Conservation (phyloP, 2,888 invertebrate species). For the Hydrotaea cyrtoneurina region DNA sequence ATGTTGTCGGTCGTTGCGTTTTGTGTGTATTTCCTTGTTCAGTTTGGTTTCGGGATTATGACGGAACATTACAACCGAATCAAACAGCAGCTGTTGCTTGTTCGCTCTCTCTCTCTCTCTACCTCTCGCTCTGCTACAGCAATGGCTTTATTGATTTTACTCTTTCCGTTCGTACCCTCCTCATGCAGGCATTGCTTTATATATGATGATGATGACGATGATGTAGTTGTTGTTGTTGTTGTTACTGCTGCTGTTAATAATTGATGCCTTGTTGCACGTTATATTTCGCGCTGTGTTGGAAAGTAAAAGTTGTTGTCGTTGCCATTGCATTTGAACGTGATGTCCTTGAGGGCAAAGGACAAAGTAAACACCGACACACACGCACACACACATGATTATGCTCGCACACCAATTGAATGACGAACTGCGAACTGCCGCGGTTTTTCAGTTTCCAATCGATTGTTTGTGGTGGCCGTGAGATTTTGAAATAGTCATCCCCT, state of each 20-base stretch:
- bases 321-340: conserved; percentile 36
- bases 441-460: conserved; percentile 32
- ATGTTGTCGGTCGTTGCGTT: conserved; percentile 12
- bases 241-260: conserved; percentile 60
- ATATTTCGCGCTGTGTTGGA: conserved; percentile 48
- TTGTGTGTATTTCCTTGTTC: conserved; percentile 5
- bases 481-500: conserved; percentile 51
- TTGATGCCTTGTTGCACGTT: conserved; percentile 63
- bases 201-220: too few relatives aligned
- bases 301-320: conserved; percentile 33
- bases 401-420: conserved; percentile 1
- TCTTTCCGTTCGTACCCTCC: neutral
- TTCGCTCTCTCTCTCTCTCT: neutral
- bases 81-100: conserved; percentile 17
- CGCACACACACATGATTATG: neutral
- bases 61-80: neutral
- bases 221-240: conserved; percentile 55
- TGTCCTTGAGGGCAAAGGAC: conserved; percentile 65
- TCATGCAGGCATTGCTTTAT: neutral
- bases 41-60: neutral
- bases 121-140: neutral
- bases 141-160: conserved; percentile 59
- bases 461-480: too few relatives aligned
- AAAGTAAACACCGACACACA: conserved; percentile 43
- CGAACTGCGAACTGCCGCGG: conserved; percentile 44